These are phyloP conservation scores for Agelas oroides DNA, from an alignment of 37 sponge, comb jelly and placozoan species.

Conservation along the genomic window DNA sequence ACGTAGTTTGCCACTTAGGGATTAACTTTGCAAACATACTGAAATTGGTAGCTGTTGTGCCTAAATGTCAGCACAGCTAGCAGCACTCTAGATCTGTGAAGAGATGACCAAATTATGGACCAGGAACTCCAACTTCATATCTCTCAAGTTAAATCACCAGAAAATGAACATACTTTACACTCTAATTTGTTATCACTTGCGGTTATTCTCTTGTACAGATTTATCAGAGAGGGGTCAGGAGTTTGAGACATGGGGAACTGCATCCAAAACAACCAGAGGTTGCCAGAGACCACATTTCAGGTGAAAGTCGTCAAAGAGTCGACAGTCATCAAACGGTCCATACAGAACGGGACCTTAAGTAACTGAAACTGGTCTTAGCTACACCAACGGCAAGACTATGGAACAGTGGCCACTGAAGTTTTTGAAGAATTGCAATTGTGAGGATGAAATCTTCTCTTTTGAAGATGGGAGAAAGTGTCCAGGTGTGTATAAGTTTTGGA, in stretches of 20 bases:
- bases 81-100: too few relatives aligned
- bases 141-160: too few relatives aligned
- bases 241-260: constrained; percentile 59
- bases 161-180: too few relatives aligned
- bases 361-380: constrained; percentile 53
- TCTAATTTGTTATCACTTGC: too few relatives aligned
- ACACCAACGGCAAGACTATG: constrained; percentile 36
- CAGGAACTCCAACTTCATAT: too few relatives aligned
- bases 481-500: constrained; percentile 77
- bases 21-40: too few relatives aligned
- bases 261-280: not conserved
- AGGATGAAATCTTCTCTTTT: constrained; percentile 82
- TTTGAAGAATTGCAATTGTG: constrained; percentile 81
- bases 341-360: constrained; percentile 75
- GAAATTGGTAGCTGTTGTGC: too few relatives aligned
- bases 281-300: constrained; percentile 46
- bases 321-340: constrained; percentile 8
- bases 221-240: too few relatives aligned
- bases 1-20: too few relatives aligned
- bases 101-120: too few relatives aligned
- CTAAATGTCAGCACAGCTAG: too few relatives aligned
- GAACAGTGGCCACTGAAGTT: constrained; percentile 82
- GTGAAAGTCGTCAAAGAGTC: constrained; percentile 74
- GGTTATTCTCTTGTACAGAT: too few relatives aligned
- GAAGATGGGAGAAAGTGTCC: constrained; percentile 88